Evolutionary conservation across 1,140 invertebrate genomes (phyloP).

Genomic region (Drosophila kohkoa): DNA sequence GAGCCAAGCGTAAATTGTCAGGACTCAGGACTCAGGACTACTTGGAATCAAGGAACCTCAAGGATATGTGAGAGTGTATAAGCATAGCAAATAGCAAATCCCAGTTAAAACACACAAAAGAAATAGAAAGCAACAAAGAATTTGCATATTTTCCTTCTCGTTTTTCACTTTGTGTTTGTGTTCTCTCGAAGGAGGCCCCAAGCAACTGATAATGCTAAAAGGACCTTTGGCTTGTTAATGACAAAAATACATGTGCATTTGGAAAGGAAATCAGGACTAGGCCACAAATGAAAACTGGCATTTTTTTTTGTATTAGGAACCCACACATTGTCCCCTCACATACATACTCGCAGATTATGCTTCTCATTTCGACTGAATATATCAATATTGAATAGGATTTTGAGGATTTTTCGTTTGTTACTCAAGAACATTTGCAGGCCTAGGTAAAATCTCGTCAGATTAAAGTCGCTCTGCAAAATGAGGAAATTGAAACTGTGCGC

Average conservation of each 20-base stretch:
- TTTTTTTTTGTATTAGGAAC: slow-evolving; percentile 2
- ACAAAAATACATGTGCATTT: slow-evolving; percentile 56
- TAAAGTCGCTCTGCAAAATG: background rate
- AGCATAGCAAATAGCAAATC: slow-evolving; percentile 50
- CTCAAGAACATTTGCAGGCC: background rate
- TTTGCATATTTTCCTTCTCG: slow-evolving; percentile 62
- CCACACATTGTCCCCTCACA: slow-evolving; percentile 20
- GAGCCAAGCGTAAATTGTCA: slow-evolving; percentile 39
- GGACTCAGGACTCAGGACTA: slow-evolving; percentile 15
- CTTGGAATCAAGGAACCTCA: background rate
- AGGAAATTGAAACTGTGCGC: slow-evolving; percentile 1
- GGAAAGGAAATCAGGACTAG: slow-evolving; percentile 32
- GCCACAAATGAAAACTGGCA: slow-evolving; percentile 41
- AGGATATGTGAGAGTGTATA: slow-evolving; percentile 17
- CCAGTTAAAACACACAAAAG: slow-evolving; percentile 63
- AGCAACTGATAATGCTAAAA: slow-evolving; percentile 50
- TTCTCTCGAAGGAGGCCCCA: slow-evolving; percentile 22
- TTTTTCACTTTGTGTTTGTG: slow-evolving; percentile 22
- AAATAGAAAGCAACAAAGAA: slow-evolving; percentile 46
- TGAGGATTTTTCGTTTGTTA: slow-evolving; percentile 1
- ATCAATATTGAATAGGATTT: slow-evolving; percentile 25
- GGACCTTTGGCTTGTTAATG: slow-evolving; percentile 59
- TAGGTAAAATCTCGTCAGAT: background rate
- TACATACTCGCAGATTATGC: background rate
- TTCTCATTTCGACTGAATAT: background rate